These are phyloP conservation scores for Lasioglossum zephyrum DNA, from an alignment of 2,888 invertebrate species.

Conservation along the genomic window DNA sequence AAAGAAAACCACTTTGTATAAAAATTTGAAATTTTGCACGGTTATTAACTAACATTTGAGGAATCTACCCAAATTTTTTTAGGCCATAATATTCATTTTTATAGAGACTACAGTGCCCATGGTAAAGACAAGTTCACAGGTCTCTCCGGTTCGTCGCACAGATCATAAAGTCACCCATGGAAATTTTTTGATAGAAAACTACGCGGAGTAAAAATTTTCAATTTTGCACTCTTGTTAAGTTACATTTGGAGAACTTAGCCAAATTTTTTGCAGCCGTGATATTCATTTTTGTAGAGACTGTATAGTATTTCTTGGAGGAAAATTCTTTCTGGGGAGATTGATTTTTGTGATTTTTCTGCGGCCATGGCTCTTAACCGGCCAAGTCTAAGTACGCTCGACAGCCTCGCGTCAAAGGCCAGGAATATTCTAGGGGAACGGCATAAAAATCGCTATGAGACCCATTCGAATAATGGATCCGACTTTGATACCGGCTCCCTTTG, in stretches of 20 bases:
- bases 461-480: constrained; percentile 66
- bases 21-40: neutral
- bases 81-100: neutral
- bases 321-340: neutral
- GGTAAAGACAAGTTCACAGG: neutral
- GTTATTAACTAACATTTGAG: neutral
- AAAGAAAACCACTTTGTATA: fast-evolving
- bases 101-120: neutral
- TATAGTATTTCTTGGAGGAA: neutral
- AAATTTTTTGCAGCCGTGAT: neutral
- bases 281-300: neutral
- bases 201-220: neutral
- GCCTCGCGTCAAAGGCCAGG: neutral
- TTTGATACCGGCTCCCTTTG: constrained; percentile 63
- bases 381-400: neutral
- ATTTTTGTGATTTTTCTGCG: neutral
- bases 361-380: neutral
- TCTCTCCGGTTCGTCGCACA: no score
- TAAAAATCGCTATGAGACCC: constrained; percentile 56
- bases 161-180: no score
- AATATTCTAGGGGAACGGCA: constrained; percentile 15
- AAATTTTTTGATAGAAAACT: neutral
- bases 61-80: neutral
- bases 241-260: neutral
- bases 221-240: neutral